These are phyloP conservation scores for Halcyon leucocephala DNA, from an alignment of 2,797 vertebrate genomes.

Conservation along the genomic window DNA sequence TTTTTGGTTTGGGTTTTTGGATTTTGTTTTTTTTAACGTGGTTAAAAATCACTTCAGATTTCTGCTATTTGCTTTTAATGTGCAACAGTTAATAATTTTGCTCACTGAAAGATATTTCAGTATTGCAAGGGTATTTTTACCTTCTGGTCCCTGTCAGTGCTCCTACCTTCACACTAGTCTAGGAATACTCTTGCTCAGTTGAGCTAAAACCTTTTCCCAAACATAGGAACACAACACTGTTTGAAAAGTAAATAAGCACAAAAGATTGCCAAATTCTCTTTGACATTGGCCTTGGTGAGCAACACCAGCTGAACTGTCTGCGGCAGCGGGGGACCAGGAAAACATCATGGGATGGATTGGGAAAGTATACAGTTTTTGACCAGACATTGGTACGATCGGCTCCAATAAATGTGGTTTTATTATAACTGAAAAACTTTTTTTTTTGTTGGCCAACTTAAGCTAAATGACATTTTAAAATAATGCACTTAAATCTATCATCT, in stretches of 20 bases:
- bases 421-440: slow-evolving; percentile 89
- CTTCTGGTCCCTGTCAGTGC: neutral
- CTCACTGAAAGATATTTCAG: neutral
- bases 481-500: slow-evolving; percentile 72
- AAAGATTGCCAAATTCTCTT: slow-evolving; percentile 91
- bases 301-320: slow-evolving; percentile 99
- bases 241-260: slow-evolving; percentile 83
- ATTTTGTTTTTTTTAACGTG: neutral
- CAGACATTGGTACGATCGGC: slow-evolving; percentile 99
- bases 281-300: slow-evolving; percentile 99
- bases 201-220: slow-evolving; percentile 83
- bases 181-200: slow-evolving; percentile 85
- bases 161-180: neutral
- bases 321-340: slow-evolving; percentile 99
- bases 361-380: slow-evolving; percentile 99
- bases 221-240: slow-evolving; percentile 83
- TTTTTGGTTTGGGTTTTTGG: neutral
- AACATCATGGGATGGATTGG: slow-evolving; percentile 99
- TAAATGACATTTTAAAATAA: slow-evolving; percentile 80
- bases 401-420: slow-evolving; percentile 99
- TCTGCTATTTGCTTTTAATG: neutral
- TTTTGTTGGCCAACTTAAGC: slow-evolving; percentile 90
- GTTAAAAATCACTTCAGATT: slow-evolving; percentile 4
- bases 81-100: neutral
- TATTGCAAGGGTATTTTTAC: neutral